Evolutionary conservation across 2,888 invertebrate species (phyloP).

Genomic region (Philhelius pedissequus): DNA sequence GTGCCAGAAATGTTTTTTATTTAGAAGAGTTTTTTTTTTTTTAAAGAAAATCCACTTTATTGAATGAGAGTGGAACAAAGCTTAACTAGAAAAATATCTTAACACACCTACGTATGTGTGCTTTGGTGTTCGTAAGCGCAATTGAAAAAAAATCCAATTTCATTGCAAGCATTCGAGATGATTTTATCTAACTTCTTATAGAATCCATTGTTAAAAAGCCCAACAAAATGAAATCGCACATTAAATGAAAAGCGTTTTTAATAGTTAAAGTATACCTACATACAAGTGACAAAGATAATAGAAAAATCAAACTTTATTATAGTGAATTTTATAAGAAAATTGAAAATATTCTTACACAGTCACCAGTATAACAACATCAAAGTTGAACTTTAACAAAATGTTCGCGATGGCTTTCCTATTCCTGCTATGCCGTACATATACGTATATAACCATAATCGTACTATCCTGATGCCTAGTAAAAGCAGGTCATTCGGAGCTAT

Average conservation of each 20-base stretch:
- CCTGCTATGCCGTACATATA: too few relatives aligned
- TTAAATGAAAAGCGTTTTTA: not conserved
- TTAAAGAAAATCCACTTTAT: not conserved
- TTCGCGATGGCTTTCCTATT: not conserved
- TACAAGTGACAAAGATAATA: not conserved
- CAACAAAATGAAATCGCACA: not conserved
- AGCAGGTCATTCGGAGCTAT: slow-evolving; percentile 26
- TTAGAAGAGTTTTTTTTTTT: not conserved
- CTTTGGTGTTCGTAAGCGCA: not conserved
- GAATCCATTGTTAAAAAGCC: not conserved
- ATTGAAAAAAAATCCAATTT: not conserved
- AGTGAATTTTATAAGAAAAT: slow-evolving; percentile 13
- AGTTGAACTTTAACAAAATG: slow-evolving; percentile 9
- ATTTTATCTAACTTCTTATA: slow-evolving; percentile 19
- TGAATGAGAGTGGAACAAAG: too few relatives aligned
- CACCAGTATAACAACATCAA: not conserved
- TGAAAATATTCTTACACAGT: not conserved
- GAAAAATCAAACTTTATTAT: not conserved
- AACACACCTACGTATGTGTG: too few relatives aligned
- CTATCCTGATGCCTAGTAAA: slow-evolving; percentile 9
- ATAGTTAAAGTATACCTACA: not conserved
- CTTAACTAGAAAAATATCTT: too few relatives aligned
- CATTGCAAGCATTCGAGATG: slow-evolving; percentile 9
- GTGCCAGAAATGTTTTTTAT: not conserved
- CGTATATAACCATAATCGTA: not conserved